Evolutionary conservation across 2,888 invertebrate species (phyloP), one percentile per base, ranked within the genome.

Genomic region (Stenichneumon culpator): DNA sequence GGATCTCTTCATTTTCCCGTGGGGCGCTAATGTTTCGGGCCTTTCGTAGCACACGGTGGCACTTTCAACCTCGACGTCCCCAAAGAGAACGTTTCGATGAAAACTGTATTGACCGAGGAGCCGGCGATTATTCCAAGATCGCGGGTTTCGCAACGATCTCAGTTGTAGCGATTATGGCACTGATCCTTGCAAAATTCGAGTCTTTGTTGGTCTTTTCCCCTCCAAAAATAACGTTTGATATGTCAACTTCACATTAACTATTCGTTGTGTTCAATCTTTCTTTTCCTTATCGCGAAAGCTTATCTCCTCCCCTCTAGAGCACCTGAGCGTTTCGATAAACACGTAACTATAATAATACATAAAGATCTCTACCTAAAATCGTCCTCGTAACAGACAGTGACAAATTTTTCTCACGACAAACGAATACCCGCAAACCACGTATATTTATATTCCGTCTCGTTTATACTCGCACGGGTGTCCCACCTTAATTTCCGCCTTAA

Each of bases 1-100:
- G 90, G 89, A 91, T 89, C 87, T 93, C 92, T 89, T 93, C 93
- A 93, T 93, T 92, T 92, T 93, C 92, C 89, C 90, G 91, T 92
- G 91, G 90, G 87, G 88, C 91, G 92, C 92, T 93, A 94, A 93
- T 93, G 91, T 93, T 93, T 92, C 90, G 89, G 82, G 86, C 86
- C 87, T 63, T 89, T 87, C 86, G 84, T 87, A 85, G 88, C 74
- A 81, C 83, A 87, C 90, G 47, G 19, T 32, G 72, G 14, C 82
- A 82, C 82, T 73, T 47, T 50, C 22, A 28, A 69, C 60, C 63
- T 72, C 22, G 54, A 39, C 47, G 52, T 69, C 70, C 70, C 44
- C 77, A 32, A 63, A 28, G 6, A 16, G 0, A 67, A 70, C 44
- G 54, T 60, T 57, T 57, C 70, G 36, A 72, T 28, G 36, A 72